These are phyloP conservation scores for Trisateles emortualis DNA, from an alignment of 2,888 invertebrate species.

Conservation along the genomic window DNA sequence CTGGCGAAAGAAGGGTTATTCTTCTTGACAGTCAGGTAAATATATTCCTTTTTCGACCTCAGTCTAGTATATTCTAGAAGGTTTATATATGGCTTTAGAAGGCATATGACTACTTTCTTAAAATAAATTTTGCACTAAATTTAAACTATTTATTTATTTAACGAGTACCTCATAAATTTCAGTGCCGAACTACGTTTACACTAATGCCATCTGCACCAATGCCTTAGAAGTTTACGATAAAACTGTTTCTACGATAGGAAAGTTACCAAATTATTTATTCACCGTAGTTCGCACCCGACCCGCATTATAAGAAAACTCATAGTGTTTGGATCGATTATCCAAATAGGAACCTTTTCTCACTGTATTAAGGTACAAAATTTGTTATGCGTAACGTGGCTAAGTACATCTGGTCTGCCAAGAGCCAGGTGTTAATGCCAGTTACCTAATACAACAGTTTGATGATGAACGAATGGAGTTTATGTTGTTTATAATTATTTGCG, in stretches of 20 bases:
- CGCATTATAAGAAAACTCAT: slow-evolving; percentile 5
- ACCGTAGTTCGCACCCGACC: slow-evolving; percentile 15
- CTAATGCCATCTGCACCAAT: slow-evolving; percentile 16
- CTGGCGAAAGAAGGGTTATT: too few relatives aligned
- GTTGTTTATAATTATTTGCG: slow-evolving; percentile 21
- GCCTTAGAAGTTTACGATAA: slow-evolving; percentile 20
- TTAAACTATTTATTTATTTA: slow-evolving; percentile 5
- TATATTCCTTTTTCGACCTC: slow-evolving; percentile 3
- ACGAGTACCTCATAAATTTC: neutral
- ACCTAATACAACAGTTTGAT: slow-evolving; percentile 1
- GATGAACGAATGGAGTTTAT: slow-evolving; percentile 10
- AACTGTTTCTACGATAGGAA: slow-evolving; percentile 25
- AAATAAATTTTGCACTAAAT: slow-evolving; percentile 11
- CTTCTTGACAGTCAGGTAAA: too few relatives aligned
- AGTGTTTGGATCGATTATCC: neutral
- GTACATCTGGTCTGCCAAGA: neutral
- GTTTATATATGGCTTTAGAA: neutral
- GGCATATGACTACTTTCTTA: too few relatives aligned
- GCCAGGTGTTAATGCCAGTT: slow-evolving; percentile 1
- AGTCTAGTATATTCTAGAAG: slow-evolving; percentile 7
- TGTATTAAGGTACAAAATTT: slow-evolving; percentile 2
- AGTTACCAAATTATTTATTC: slow-evolving; percentile 22
- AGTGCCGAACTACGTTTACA: slow-evolving; percentile 10
- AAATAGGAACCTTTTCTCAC: slow-evolving; percentile 19
- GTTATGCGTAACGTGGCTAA: neutral